Percentiles rank a stretch among this genome's conserved stretches.
Conservation (phyloP, 2,113 vertebrate species). For the Dromaius novaehollandiae region DNA sequence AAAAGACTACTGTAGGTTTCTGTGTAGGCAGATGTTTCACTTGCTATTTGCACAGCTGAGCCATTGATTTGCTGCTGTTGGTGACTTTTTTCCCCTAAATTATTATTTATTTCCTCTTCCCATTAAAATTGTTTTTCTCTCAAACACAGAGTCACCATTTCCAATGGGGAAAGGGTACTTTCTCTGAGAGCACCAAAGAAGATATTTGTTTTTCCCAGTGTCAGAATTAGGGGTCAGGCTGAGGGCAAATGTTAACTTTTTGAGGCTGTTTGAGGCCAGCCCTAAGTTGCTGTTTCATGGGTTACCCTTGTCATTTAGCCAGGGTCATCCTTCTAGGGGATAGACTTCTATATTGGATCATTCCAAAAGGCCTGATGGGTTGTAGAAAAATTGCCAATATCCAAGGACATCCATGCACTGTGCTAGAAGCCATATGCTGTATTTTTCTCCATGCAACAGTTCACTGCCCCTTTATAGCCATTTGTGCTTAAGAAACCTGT, state of each 20-base stretch:
- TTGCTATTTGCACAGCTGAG: neutral
- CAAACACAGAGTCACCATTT: fast-evolving
- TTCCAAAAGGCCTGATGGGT: neutral
- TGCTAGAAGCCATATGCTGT: slow-evolving; percentile 33
- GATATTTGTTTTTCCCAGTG: neutral
- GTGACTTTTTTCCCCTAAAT: neutral
- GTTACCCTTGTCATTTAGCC: neutral
- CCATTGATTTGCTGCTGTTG: neutral
- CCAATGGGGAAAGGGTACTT: neutral
- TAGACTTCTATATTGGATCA: neutral
- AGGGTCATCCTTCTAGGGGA: neutral
- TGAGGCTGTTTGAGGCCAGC: neutral
- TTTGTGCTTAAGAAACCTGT: slow-evolving; percentile 12
- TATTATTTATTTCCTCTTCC: neutral
- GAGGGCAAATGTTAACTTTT: neutral
- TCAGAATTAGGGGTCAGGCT: neutral
- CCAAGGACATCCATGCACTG: neutral
- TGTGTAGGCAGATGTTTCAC: neutral
- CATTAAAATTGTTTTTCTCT: neutral
- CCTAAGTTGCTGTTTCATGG: neutral
- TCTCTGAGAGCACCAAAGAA: neutral
- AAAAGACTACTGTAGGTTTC: neutral
- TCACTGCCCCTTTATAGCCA: neutral
- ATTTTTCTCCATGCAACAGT: neutral
- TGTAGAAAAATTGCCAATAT: slow-evolving; percentile 14